Conservation (phyloP, 2,113 vertebrate genomes). For the Rana temporaria region DNA sequence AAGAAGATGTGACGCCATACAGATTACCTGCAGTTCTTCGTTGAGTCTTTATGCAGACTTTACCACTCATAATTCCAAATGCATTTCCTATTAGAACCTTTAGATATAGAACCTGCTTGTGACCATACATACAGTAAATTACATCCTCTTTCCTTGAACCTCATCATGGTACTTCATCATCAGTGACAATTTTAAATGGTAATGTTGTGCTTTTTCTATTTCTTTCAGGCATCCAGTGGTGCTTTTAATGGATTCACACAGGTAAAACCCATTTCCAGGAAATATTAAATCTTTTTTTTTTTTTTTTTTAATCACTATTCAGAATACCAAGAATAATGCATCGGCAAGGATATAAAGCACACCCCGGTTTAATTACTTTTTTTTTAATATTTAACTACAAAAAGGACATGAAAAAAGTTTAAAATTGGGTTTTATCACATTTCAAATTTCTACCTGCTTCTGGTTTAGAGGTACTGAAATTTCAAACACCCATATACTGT, state of each 20-base stretch:
- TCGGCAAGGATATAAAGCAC: too few species aligned
- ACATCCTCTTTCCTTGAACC: neutral
- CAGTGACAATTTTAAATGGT: neutral
- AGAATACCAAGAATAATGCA: too few species aligned
- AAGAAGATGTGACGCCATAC: too few species aligned
- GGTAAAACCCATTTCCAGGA: slow-evolving; percentile 71
- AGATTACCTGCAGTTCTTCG: slow-evolving; percentile 48
- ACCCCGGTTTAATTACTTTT: too few species aligned
- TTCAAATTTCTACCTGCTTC: too few species aligned
- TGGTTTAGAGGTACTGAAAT: too few species aligned
- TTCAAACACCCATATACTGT: too few species aligned
- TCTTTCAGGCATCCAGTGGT: slow-evolving; percentile 77
- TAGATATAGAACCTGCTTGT: neutral
- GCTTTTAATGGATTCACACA: slow-evolving; percentile 87
- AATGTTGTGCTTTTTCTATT: slow-evolving; percentile 57
- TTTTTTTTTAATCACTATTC: too few species aligned
- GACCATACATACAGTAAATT: neutral
- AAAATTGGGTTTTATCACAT: too few species aligned
- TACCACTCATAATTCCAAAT: neutral
- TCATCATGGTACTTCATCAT: slow-evolving; percentile 2
- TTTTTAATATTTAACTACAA: too few species aligned
- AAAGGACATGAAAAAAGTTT: too few species aligned
- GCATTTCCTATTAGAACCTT: neutral
- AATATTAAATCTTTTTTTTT: neutral
- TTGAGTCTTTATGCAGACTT: neutral